Base-by-base conservation (phyloP, 1,140 invertebrate species). In the Batillaria attramentaria region DNA sequence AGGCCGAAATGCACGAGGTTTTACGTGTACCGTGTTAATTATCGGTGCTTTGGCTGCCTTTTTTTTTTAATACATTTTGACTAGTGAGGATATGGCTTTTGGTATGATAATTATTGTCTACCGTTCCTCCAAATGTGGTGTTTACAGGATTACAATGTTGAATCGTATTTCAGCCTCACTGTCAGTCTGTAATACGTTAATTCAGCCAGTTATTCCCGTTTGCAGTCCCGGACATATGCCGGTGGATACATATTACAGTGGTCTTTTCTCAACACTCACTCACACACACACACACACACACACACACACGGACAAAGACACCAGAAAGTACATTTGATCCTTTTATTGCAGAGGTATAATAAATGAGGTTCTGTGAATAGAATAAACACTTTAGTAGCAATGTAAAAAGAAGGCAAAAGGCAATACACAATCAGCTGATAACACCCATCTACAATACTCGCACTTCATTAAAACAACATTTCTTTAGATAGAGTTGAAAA, bases 331-430 rank as follows among this genome's bases (percentile, higher is more conserved):
- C 73, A 75, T 75, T 75, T 75, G 73, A 75, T 75, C 57, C 62
- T 57, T 75, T 75, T 75, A 75, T 75, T 75, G 73, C 73, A 75
- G 73, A 75, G 73, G 73, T 75, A 75, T 75, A 75, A 75, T 75
- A 75, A 75, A 75, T 42, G 39, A 75, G 73, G 73, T 75, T 75
- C 73, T 75, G 54, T 62, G 73, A 75, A 75, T 75, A 75, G 73
- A 75, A 75, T 75, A 75, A 75, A 75, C 73, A 75, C 73, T 75
- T 75, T 75, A 75, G 73, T 75, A 75, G 73, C 73, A 62, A 75
- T 75, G 37, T 57, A 72, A 75, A 75, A 33, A 65, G 39, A 74
- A 65, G 73, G 57, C 54, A 75, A 75, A 62, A 37, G 73, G 57
- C 39, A 10, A 75, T 62, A 75, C 39, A 50, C 73, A 75, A 57